Percentiles rank a stretch among this genome's conserved stretches.
These are phyloP conservation scores for Lepilemur septentrionalis DNA, from an alignment of 2,797 vertebrate genomes.

Conservation along the genomic window DNA sequence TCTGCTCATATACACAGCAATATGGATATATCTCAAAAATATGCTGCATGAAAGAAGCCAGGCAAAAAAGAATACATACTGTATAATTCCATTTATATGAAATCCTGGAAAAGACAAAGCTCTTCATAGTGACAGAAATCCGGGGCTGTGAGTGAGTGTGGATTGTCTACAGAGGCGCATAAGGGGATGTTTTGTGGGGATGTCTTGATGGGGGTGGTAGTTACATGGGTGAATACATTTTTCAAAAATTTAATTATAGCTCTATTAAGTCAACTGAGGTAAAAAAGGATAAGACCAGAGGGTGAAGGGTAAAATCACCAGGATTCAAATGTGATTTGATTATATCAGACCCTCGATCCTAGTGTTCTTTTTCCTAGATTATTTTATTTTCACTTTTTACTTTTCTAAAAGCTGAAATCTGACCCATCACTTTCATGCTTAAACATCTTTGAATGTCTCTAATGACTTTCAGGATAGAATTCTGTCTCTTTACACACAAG, in stretches of 20 bases:
- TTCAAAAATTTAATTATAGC: neutral
- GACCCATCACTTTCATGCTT: neutral
- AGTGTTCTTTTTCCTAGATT: neutral
- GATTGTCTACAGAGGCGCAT: neutral
- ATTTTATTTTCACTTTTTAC: neutral
- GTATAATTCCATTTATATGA: neutral
- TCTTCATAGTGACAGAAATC: neutral
- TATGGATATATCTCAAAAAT: neutral
- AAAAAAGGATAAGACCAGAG: neutral
- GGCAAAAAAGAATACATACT: neutral
- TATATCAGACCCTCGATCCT: neutral
- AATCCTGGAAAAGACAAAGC: neutral
- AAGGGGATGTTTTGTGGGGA: neutral
- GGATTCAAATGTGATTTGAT: neutral
- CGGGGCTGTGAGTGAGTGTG: neutral
- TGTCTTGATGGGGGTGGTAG: neutral
- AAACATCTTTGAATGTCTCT: neutral
- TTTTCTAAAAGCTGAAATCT: neutral
- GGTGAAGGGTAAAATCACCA: accelerated
- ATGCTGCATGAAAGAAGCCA: neutral
- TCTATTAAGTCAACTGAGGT: neutral
- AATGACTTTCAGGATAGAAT: neutral
- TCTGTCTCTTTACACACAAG: neutral
- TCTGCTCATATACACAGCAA: neutral
- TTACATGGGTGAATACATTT: neutral